Evolutionary conservation across 2,113 vertebrate genomes (phyloP), one percentile per base, ranked within the genome.

Genomic region (Geothlypis trichas): DNA sequence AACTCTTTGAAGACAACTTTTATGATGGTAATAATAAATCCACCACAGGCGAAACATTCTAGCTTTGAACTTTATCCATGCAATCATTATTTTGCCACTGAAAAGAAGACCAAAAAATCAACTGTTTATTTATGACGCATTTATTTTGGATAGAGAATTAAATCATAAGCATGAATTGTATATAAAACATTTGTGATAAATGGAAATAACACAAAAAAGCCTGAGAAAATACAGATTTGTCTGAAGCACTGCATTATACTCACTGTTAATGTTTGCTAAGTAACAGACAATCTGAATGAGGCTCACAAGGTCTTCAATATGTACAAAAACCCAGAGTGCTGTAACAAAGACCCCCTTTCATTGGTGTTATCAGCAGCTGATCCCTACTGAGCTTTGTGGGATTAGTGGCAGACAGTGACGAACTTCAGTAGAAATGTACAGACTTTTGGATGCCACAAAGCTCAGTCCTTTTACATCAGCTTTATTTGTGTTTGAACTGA

Each of bases 401-500:
- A 93, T 96, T 85, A 94, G 92, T 86, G 58, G 78, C 87, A 97
- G 95, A 90, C 94, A 95, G 94, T 92, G 95, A 95, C 73, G 52
- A 94, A 84, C 73, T 79, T 84, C 83, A 69, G 46, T 33, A 84
- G 95, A 91, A 96, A 97, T 93, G 91, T 84, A 92, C 76, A 68
- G 93, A 61, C 66, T 82, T 61, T 54, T 31, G 58, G 41, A 73
- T 91, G 74, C 49, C 84, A 68, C 55, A 65, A 52, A 87, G 63
- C 80, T 89, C 84, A 47, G 59, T 62, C 84, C n/a, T 69, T 91
- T 89, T 47, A 47, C 26, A 75, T 89, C 80, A 84, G 66, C 71
- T 84, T 66, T 73, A 33, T 73, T 83, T 84, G 68, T 73, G 19
- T 84, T 77, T 71, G 47, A 84, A 55, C 51, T 71, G 41, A 79